Percentiles rank a stretch among this genome's conserved stretches.
phyloP scores from a whole-genome alignment of 1,140 invertebrate species.

The Cepaea nemoralis region DNA sequence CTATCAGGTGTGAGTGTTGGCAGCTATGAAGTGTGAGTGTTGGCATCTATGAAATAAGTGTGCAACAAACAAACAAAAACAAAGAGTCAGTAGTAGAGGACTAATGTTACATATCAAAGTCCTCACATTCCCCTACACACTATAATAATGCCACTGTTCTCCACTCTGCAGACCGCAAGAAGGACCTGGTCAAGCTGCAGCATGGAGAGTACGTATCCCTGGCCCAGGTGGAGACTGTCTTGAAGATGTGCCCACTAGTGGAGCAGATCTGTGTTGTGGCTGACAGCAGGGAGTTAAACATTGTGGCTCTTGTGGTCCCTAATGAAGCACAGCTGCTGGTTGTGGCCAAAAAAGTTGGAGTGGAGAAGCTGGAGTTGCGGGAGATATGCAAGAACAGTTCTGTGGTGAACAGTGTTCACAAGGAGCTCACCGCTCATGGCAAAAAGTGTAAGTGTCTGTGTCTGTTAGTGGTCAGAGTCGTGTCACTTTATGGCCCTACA shows the following conservation, averaged over 20 bases:
- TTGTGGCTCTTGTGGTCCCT: constrained; percentile 92
- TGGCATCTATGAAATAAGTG: too few relatives aligned
- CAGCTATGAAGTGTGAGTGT: too few relatives aligned
- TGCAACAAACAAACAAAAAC: too few relatives aligned
- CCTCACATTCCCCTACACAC: too few relatives aligned
- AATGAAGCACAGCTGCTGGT: constrained; percentile 75
- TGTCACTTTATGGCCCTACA: too few relatives aligned
- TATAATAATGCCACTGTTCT: background rate
- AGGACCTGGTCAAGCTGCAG: constrained; percentile 97
- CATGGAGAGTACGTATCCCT: constrained; percentile 97
- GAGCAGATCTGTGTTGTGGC: constrained; percentile 81
- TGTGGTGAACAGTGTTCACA: constrained; percentile 77
- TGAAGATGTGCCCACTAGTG: constrained; percentile 94
- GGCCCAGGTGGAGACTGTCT: constrained; percentile 89
- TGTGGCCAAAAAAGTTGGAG: constrained; percentile 60
- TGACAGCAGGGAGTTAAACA: constrained; percentile 80
- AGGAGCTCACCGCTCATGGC: constrained; percentile 46
- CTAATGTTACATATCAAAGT: background rate
- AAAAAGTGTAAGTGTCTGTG: constrained; percentile 51
- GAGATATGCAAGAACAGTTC: constrained; percentile 81
- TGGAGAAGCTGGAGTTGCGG: constrained; percentile 77
- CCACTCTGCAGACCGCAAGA: constrained; percentile 89
- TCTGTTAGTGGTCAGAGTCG: too few relatives aligned
- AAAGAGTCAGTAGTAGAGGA: too few relatives aligned
- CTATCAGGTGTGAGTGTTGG: too few relatives aligned